Conservation (phyloP, 2,113 vertebrate species). For the Percina caprodes region DNA sequence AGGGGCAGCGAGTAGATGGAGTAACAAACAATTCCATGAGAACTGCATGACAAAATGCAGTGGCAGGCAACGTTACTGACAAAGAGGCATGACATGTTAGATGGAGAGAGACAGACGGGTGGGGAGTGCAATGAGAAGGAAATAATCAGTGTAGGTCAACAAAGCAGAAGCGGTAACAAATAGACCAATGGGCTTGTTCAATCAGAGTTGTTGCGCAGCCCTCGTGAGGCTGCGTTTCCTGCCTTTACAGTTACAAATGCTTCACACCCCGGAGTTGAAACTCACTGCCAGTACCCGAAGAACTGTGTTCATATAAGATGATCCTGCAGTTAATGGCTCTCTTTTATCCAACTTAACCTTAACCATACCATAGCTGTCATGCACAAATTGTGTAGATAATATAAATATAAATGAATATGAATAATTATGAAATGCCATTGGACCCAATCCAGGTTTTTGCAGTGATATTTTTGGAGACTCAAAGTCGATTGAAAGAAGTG, state of each 20-base stretch:
- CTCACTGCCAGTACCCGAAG: background rate
- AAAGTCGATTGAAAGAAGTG: background rate
- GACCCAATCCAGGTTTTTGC: background rate
- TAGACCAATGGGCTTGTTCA: conserved; percentile 21
- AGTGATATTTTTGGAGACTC: background rate
- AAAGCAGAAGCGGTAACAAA: conserved; percentile 49
- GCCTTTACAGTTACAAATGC: conserved; percentile 39
- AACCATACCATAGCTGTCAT: background rate
- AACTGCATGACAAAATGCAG: conserved; percentile 51
- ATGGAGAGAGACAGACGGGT: background rate
- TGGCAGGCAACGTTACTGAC: conserved; percentile 26
- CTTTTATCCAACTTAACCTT: background rate
- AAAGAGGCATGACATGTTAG: conserved; percentile 23
- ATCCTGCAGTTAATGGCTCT: background rate
- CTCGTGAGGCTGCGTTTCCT: conserved; percentile 24
- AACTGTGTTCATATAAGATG: background rate
- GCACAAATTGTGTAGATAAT: background rate
- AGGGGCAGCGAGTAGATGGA: conserved; percentile 20
- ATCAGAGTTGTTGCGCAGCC: conserved; percentile 46
- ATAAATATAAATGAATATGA: background rate
- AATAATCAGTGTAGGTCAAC: conserved; percentile 53
- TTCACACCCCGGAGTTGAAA: background rate
- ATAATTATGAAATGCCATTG: background rate
- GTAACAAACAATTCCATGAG: conserved; percentile 42
- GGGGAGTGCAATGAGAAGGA: conserved; percentile 3